Conservation (phyloP, 37 sponge, comb jelly and placozoan species). For the Ephydatia muelleri region DNA sequence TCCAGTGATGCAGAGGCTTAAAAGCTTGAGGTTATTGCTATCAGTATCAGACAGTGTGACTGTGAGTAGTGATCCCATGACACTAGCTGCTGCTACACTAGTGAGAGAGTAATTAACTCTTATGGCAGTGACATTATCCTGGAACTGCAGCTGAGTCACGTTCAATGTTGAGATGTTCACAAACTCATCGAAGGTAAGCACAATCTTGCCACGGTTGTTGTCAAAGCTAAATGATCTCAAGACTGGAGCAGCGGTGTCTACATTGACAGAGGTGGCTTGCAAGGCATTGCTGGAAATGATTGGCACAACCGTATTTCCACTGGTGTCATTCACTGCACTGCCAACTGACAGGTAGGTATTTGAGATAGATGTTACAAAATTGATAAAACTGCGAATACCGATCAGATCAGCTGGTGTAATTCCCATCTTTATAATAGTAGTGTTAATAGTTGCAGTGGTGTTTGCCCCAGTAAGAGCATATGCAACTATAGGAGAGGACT, state of each 20-base stretch:
- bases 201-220: slow-evolving; percentile 39
- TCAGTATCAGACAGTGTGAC: slow-evolving; percentile 53
- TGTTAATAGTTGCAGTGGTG: slow-evolving; percentile 18
- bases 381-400: slow-evolving; percentile 27
- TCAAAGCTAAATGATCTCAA: slow-evolving; percentile 67
- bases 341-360: slow-evolving; percentile 59
- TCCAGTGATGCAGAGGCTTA: slow-evolving; percentile 49
- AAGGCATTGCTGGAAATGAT: slow-evolving; percentile 34
- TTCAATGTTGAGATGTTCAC: slow-evolving; percentile 65
- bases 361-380: slow-evolving; percentile 47
- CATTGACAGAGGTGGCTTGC: slow-evolving; percentile 40
- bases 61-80: slow-evolving; percentile 28
- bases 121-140: slow-evolving; percentile 48
- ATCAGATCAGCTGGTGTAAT: slow-evolving; percentile 56
- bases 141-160: slow-evolving; percentile 57
- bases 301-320: slow-evolving; percentile 54
- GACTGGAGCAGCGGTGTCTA: slow-evolving; percentile 72
- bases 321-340: slow-evolving; percentile 60
- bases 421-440: slow-evolving; percentile 36
- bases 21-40: slow-evolving; percentile 65
- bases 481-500: slow-evolving; percentile 31
- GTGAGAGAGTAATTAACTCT: slow-evolving; percentile 53
- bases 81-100: slow-evolving; percentile 5
- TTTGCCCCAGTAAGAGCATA: slow-evolving; percentile 66
- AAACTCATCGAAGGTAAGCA: slow-evolving; percentile 82